Evolutionary conservation across 1,140 invertebrate species (phyloP).

Genomic region (Copidosoma floridanum): DNA sequence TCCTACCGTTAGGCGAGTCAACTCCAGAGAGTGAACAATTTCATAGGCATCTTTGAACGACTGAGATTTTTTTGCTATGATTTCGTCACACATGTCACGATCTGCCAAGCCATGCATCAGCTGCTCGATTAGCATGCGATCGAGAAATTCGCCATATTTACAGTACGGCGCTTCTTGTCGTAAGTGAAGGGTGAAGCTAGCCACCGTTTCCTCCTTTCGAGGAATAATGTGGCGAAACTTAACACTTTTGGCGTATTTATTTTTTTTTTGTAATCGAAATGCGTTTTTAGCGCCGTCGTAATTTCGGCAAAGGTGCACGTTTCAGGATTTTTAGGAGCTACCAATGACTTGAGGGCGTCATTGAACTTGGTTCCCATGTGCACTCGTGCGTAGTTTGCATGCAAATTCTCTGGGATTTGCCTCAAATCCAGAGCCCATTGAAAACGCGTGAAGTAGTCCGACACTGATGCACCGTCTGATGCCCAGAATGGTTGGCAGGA

Average conservation of each 20-base stretch:
- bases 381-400: slow-evolving; percentile 32
- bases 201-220: slow-evolving; percentile 13
- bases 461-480: slow-evolving; percentile 17
- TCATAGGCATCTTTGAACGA: not conserved
- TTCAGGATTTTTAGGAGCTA: slow-evolving; percentile 18
- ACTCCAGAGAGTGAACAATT: not conserved
- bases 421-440: slow-evolving; percentile 28
- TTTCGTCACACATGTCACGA: no score
- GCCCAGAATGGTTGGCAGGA: not conserved
- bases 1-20: not conserved
- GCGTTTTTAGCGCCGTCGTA: slow-evolving; percentile 27
- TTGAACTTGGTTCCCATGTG: slow-evolving; percentile 31
- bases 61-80: not conserved
- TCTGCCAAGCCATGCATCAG: no score
- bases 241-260: slow-evolving; percentile 33
- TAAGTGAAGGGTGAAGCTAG: slow-evolving; percentile 26
- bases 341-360: slow-evolving; percentile 31
- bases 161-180: slow-evolving; percentile 26
- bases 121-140: not conserved
- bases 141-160: slow-evolving; percentile 29
- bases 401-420: slow-evolving; percentile 19
- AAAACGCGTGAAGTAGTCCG: slow-evolving; percentile 36
- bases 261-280: no score
- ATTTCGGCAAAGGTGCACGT: slow-evolving; percentile 8
- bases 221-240: slow-evolving; percentile 26